Conservation (phyloP, 2,113 vertebrate genomes). For the Burhinus oedicnemus region DNA sequence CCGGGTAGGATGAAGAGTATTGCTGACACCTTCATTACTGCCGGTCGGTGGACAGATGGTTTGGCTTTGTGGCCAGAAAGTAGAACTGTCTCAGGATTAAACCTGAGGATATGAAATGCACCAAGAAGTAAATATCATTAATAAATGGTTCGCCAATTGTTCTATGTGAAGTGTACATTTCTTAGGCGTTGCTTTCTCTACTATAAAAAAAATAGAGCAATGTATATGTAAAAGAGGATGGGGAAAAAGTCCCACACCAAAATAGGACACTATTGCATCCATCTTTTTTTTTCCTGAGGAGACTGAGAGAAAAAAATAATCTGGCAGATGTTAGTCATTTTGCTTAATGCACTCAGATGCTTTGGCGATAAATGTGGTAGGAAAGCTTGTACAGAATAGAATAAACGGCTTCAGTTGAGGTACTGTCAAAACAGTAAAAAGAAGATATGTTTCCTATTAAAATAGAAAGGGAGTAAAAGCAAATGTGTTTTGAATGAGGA, state of each 20-base stretch:
- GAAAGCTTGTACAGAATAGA: background rate
- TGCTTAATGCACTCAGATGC: slow-evolving; percentile 16
- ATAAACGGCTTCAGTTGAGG: background rate
- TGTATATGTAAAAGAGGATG: background rate
- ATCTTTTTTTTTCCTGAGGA: background rate
- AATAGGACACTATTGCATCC: background rate
- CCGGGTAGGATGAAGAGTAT: background rate
- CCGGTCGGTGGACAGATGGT: background rate
- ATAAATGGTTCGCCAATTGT: background rate
- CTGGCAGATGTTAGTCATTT: slow-evolving; percentile 33
- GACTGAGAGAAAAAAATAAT: background rate
- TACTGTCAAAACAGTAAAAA: background rate
- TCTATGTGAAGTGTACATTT: background rate
- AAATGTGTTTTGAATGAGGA: background rate
- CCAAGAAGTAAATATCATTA: background rate
- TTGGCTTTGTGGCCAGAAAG: background rate
- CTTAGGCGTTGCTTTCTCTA: background rate
- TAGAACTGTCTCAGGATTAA: background rate
- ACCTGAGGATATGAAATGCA: background rate
- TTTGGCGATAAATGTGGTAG: background rate
- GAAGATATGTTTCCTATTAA: background rate
- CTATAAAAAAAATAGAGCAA: background rate
- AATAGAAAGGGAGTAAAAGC: background rate
- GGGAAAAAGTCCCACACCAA: background rate
- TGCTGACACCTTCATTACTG: background rate